Conservation (phyloP, 2,888 invertebrate genomes). For the Drosophila stalkeri region DNA sequence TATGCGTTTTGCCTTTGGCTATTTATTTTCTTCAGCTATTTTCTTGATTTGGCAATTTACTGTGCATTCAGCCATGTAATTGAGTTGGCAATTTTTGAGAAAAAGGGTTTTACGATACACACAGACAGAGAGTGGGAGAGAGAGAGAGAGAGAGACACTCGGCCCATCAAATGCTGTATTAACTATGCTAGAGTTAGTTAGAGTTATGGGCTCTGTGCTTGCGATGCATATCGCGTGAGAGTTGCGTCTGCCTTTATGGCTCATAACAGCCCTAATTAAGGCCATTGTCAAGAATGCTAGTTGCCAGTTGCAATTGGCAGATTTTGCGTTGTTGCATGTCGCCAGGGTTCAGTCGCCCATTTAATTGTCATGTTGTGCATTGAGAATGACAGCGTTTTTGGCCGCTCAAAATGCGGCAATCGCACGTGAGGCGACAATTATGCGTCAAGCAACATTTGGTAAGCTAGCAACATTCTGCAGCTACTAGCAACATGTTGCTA, state of each 20-base stretch:
- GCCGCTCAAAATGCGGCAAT: slow-evolving; percentile 59
- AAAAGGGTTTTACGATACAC: slow-evolving; percentile 5
- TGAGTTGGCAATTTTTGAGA: slow-evolving; percentile 65
- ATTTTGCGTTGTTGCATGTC: slow-evolving; percentile 74
- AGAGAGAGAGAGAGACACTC: not conserved
- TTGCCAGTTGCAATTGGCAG: slow-evolving; percentile 50
- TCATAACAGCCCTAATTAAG: slow-evolving; percentile 76
- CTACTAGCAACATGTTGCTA: slow-evolving; percentile 31
- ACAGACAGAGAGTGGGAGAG: not conserved
- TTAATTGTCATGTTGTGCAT: slow-evolving; percentile 73
- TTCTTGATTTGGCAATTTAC: slow-evolving; percentile 69
- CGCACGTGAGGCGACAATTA: slow-evolving; percentile 75
- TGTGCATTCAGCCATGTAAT: slow-evolving; percentile 71
- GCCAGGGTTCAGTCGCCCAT: slow-evolving; percentile 74
- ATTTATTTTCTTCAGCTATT: slow-evolving; percentile 68
- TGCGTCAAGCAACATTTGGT: slow-evolving; percentile 18
- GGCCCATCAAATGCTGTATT: slow-evolving; percentile 22
- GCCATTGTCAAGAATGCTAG: slow-evolving; percentile 66
- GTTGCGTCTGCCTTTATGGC: slow-evolving; percentile 67
- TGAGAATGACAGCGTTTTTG: slow-evolving; percentile 62
- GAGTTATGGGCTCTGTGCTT: slow-evolving; percentile 31
- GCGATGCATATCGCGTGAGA: slow-evolving; percentile 70
- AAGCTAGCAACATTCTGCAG: not conserved
- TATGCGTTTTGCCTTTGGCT: slow-evolving; percentile 57
- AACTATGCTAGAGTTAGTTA: slow-evolving; percentile 42